phyloP scores from a whole-genome alignment of 2,888 invertebrate genomes.

The Nemotelus pantherinus region DNA sequence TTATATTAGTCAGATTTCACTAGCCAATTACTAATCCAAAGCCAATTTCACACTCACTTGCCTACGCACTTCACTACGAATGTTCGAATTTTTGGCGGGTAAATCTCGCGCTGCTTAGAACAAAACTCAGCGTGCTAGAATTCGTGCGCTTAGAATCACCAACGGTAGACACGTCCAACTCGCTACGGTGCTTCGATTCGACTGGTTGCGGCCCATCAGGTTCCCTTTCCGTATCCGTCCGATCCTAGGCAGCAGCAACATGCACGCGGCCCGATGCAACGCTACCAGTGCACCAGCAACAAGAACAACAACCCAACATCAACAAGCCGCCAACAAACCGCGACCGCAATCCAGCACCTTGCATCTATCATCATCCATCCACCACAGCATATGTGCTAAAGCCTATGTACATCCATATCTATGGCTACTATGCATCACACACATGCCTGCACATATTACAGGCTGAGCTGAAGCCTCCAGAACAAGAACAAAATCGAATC shows the following conservation, averaged over 20 bases:
- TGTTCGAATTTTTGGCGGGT: constrained; percentile 30
- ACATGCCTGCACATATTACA: constrained; percentile 16
- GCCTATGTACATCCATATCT: background rate
- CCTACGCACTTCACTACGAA: too few relatives aligned
- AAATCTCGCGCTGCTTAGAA: constrained; percentile 31
- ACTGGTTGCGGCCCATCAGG: constrained; percentile 55
- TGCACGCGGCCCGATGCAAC: constrained; percentile 37
- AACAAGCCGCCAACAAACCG: constrained; percentile 42
- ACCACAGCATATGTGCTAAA: background rate
- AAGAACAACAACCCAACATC: constrained; percentile 44
- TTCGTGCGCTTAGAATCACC: background rate
- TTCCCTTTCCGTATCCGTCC: constrained; percentile 55
- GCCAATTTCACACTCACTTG: too few relatives aligned
- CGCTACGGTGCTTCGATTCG: constrained; percentile 64
- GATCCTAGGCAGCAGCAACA: constrained; percentile 40
- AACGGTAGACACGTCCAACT: constrained; percentile 62
- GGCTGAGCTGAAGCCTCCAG: background rate
- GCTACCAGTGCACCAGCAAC: constrained; percentile 32
- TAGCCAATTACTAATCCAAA: too few relatives aligned
- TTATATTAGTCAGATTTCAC: too few relatives aligned
- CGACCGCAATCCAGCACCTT: constrained; percentile 1
- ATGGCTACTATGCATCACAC: background rate
- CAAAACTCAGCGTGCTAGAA: constrained; percentile 46
- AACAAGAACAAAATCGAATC: constrained; percentile 2
- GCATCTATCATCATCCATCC: background rate